Evolutionary conservation across 2,797 vertebrate genomes (phyloP).

Genomic region (Chanos chanos): DNA sequence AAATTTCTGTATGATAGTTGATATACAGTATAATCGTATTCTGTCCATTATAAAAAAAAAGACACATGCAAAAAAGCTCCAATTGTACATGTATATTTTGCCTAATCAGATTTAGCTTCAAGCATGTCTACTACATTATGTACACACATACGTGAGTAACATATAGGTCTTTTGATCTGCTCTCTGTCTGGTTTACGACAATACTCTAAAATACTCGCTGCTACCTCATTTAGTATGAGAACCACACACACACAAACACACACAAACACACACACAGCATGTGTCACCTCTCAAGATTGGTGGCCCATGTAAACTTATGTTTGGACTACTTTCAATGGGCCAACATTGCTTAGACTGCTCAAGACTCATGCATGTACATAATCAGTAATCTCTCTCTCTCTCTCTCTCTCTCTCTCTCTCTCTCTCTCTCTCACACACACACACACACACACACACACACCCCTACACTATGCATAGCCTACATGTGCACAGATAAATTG

Average conservation of each 20-base stretch:
- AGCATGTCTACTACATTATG: slow-evolving; percentile 79
- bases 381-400: too few species aligned
- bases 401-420: too few species aligned
- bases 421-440: too few species aligned
- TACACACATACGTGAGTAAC: slow-evolving; percentile 64
- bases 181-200: slow-evolving; percentile 18
- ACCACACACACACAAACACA: not conserved
- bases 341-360: not conserved
- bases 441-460: too few species aligned
- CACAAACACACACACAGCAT: slow-evolving; percentile 12
- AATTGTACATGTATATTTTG: slow-evolving; percentile 65
- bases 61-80: slow-evolving; percentile 87
- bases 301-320: not conserved
- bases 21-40: slow-evolving; percentile 68
- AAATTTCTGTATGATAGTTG: slow-evolving; percentile 65
- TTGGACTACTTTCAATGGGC: slow-evolving; percentile 20
- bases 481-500: too few species aligned
- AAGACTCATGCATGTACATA: too few species aligned
- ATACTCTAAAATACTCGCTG: slow-evolving; percentile 1
- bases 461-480: too few species aligned
- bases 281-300: slow-evolving; percentile 15
- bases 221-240: slow-evolving; percentile 22
- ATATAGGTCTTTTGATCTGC: slow-evolving; percentile 36
- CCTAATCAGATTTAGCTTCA: slow-evolving; percentile 69
- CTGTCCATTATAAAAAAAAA: slow-evolving; percentile 80